Evolutionary conservation across 2,888 invertebrate genomes (phyloP).

Genomic region (Agrypnus murinus): DNA sequence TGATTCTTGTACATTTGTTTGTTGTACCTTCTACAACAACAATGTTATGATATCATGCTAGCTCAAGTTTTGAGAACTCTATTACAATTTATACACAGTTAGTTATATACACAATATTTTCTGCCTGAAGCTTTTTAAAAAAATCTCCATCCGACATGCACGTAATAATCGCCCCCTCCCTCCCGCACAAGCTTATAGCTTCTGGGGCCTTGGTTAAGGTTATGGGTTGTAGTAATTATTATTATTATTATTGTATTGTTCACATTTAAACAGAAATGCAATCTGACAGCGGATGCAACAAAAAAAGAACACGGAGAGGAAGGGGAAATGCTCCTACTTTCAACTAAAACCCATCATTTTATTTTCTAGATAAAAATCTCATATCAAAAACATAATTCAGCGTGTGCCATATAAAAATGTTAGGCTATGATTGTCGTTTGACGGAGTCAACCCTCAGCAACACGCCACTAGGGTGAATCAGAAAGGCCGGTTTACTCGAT

Average conservation of each 20-base stretch:
- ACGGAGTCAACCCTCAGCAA: constrained; percentile 39
- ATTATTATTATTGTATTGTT: neutral
- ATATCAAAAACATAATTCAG: constrained; percentile 57
- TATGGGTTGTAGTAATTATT: too few relatives aligned
- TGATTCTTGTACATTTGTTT: constrained; percentile 45
- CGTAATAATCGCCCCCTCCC: too few relatives aligned
- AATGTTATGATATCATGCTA: constrained; percentile 40
- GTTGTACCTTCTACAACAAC: too few relatives aligned
- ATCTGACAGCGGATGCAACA: neutral
- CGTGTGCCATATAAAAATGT: constrained; percentile 56
- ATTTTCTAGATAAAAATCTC: constrained; percentile 59
- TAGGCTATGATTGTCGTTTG: constrained; percentile 48
- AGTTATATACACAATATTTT: constrained; percentile 47
- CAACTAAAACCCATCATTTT: constrained; percentile 54
- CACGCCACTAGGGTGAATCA: constrained; percentile 9
- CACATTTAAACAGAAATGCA: constrained; percentile 26
- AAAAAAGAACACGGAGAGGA: neutral
- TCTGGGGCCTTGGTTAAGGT: too few relatives aligned
- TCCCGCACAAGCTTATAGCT: too few relatives aligned
- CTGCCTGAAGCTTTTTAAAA: constrained; percentile 21
- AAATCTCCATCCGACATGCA: constrained; percentile 37
- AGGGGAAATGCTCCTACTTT: constrained; percentile 19
- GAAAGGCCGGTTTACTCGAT: constrained; percentile 22
- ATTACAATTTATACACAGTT: constrained; percentile 48
- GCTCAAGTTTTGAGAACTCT: constrained; percentile 51